A percentile compares a stretch with the other conserved stretches of the same genome.
Evolutionary conservation across 2,888 invertebrate species (phyloP).

Genomic region (Tetragonula carbonaria): DNA sequence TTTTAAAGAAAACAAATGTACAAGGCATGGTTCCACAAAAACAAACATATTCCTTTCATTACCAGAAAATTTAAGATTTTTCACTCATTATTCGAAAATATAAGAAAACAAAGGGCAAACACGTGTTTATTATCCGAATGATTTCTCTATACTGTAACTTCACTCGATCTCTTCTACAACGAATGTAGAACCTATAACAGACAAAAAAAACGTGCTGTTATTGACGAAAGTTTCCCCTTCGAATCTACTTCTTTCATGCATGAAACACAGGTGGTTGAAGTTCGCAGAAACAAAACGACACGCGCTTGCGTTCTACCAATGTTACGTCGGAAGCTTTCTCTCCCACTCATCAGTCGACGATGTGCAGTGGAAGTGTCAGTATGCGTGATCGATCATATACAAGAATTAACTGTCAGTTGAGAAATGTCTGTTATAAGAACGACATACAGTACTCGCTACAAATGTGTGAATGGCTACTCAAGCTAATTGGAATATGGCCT

Average conservation of each 20-base stretch:
- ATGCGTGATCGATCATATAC: slow-evolving; percentile 41
- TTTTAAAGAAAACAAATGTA: background rate
- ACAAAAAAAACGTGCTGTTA: background rate
- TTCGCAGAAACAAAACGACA: background rate
- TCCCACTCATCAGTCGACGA: slow-evolving; percentile 22
- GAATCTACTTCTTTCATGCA: background rate
- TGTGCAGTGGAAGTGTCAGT: background rate
- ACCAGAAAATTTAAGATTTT: too few relatives aligned
- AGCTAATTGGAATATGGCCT: slow-evolving; percentile 75
- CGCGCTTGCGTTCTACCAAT: slow-evolving; percentile 24
- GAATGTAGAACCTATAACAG: background rate
- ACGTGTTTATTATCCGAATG: background rate
- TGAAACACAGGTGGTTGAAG: too few relatives aligned
- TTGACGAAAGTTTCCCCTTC: background rate
- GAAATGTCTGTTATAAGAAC: slow-evolving; percentile 32
- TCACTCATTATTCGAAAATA: too few relatives aligned
- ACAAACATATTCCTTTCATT: background rate
- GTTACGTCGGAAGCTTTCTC: rapidly evolving
- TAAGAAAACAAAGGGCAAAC: background rate
- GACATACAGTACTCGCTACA: slow-evolving; percentile 66
- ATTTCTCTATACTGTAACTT: background rate
- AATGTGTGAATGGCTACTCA: slow-evolving; percentile 73
- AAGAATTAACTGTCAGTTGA: background rate
- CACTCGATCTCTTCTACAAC: background rate
- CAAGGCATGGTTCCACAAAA: background rate